Percentiles rank a stretch among this genome's conserved stretches.
Evolutionary conservation across 2,113 vertebrate species (phyloP).

Genomic region (Seriola rivoliana): DNA sequence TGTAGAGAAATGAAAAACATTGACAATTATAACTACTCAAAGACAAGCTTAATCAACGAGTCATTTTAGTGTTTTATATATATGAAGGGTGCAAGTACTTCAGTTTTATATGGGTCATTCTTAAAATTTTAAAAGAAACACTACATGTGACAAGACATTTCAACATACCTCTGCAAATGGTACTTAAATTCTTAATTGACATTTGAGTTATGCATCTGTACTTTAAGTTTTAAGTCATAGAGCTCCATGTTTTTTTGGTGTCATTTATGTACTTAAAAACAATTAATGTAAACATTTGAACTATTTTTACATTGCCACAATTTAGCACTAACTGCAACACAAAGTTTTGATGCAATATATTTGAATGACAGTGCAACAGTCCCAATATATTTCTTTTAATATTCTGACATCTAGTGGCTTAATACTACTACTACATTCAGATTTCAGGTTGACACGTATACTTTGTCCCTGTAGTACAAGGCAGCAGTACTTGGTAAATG

Average conservation of each 20-base stretch:
- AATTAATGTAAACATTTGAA: no score
- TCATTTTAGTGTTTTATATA: no score
- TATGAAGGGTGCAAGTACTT: no score
- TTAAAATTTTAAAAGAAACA: background rate
- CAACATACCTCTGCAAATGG: background rate
- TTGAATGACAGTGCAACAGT: background rate
- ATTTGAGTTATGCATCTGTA: background rate
- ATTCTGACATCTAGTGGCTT: constrained; percentile 61
- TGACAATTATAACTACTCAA: background rate
- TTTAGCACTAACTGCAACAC: background rate
- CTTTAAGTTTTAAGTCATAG: background rate
- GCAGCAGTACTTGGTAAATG: no score
- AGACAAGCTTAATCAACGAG: background rate
- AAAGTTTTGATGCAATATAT: background rate
- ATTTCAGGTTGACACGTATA: background rate
- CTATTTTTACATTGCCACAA: background rate
- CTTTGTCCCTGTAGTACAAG: background rate
- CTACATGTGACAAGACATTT: no score
- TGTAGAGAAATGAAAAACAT: background rate
- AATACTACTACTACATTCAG: background rate
- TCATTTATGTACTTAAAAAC: no score
- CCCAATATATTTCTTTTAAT: background rate
- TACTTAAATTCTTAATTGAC: background rate
- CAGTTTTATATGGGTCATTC: background rate
- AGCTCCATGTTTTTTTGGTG: no score